Evolutionary conservation across 2,888 invertebrate genomes (phyloP).

Genomic region (Macrosoma leucophasiata): DNA sequence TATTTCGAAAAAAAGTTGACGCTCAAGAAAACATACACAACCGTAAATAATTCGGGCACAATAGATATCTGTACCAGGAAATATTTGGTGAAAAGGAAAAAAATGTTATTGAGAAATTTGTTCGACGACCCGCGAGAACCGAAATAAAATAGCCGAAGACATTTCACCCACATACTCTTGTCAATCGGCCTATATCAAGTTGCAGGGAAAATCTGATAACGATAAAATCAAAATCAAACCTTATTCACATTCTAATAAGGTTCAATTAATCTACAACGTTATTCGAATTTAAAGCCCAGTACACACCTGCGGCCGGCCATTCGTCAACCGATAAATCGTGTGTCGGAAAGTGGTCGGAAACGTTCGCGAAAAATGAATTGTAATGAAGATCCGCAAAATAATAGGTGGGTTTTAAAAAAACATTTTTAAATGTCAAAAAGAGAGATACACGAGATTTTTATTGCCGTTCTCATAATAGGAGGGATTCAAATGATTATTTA

Average conservation of each 20-base stretch:
- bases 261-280: neutral
- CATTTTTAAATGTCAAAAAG: too few relatives aligned
- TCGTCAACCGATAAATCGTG: constrained; percentile 25
- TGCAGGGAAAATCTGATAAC: constrained; percentile 22
- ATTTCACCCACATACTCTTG: constrained; percentile 28
- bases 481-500: too few relatives aligned
- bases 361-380: constrained; percentile 27
- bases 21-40: too few relatives aligned
- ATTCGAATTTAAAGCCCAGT: constrained; percentile 12
- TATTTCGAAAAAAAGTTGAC: too few relatives aligned
- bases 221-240: neutral
- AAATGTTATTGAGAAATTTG: too few relatives aligned
- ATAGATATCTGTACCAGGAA: too few relatives aligned
- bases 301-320: constrained; percentile 23
- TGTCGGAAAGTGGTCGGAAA: constrained; percentile 22
- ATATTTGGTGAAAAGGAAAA: too few relatives aligned
- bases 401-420: constrained; percentile 17
- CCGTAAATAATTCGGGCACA: too few relatives aligned
- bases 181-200: constrained; percentile 32
- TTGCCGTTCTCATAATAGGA: too few relatives aligned
- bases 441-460: too few relatives aligned
- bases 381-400: constrained; percentile 28
- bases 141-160: constrained; percentile 14
- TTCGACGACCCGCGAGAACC: too few relatives aligned
- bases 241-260: constrained; percentile 1